Evolutionary conservation across 2,888 invertebrate species (phyloP).

Genomic region (Sarcophaga carnaria): DNA sequence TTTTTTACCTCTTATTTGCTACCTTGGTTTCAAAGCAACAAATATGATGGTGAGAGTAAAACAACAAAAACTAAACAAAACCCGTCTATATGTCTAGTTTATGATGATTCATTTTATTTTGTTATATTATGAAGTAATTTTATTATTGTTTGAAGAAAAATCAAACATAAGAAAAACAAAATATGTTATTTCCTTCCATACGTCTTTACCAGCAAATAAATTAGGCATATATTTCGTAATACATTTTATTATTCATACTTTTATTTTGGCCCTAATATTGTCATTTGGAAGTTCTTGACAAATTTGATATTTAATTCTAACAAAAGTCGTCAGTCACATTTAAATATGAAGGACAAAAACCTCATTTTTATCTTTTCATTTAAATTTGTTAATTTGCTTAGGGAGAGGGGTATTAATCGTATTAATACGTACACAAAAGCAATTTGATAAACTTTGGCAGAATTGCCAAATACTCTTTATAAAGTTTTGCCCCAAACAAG

Average conservation of each 20-base stretch:
- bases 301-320: conserved; percentile 15
- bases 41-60: neutral
- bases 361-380: conserved; percentile 43
- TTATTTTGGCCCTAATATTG: neutral
- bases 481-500: neutral
- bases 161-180: neutral
- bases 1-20: conserved; percentile 2
- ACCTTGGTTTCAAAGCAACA: conserved; percentile 16
- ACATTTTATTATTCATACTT: neutral
- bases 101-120: conserved; percentile 46
- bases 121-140: conserved; percentile 34
- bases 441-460: too few relatives aligned
- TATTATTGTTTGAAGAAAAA: conserved; percentile 19
- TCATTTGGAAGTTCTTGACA: conserved; percentile 29
- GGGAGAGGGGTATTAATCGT: conserved; percentile 14
- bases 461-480: too few relatives aligned
- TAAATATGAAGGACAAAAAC: neutral
- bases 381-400: conserved; percentile 18
- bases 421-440: neutral
- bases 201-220: neutral
- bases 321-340: neutral
- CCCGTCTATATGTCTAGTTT: conserved; percentile 45
- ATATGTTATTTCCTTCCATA: neutral
- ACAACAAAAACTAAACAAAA: conserved; percentile 23
- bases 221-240: neutral